Conservation (phyloP, 1,140 invertebrate species). For the Bombyx mori region ASM3026992v2 NC_085114.1:4623501-4624000, state of each 20-base stretch:
- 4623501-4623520: constrained; percentile 7
- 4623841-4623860: constrained; percentile 13
- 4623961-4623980: constrained; percentile 4
- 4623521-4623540: neutral
- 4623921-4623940: neutral
- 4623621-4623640: constrained; percentile 9
- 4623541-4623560: constrained; percentile 8
- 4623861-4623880: constrained; percentile 15
- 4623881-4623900: constrained; percentile 12
- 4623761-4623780: neutral
- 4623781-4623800: constrained; percentile 1
- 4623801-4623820: constrained; percentile 1
- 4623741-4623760: neutral
- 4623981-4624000: constrained; percentile 1
- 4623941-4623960: constrained; percentile 7
- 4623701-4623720: neutral
- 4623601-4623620: constrained; percentile 3
- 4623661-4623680: constrained; percentile 1
- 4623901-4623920: constrained; percentile 8
- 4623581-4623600: constrained; percentile 11
- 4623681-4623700: constrained; percentile 1
- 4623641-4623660: constrained; percentile 5
- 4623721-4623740: neutral
- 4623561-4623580: constrained; percentile 4
- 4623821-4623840: constrained; percentile 12